Conservation (phyloP, 1,140 invertebrate species). For the Cecropterus lyciades region DNA sequence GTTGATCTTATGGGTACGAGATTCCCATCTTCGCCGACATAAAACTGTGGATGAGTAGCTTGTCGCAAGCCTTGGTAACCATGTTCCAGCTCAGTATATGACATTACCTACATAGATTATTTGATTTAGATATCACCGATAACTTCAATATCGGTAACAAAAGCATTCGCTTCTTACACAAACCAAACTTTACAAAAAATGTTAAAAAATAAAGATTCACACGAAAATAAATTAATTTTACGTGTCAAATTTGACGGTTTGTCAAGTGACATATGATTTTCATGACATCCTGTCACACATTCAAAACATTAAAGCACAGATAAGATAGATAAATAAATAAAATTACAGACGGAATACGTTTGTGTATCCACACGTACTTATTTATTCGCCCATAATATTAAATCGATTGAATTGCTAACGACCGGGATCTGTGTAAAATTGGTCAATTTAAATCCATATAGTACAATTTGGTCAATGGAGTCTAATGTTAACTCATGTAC, state of each 20-base stretch:
- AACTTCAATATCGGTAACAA: slow-evolving; percentile 9
- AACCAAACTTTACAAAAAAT: slow-evolving; percentile 21
- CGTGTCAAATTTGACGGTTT: slow-evolving; percentile 5
- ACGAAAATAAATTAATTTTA: slow-evolving; percentile 9
- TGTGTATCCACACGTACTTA: too few species aligned
- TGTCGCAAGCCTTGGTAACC: slow-evolving; percentile 93
- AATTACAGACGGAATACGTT: too few species aligned
- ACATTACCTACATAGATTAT: slow-evolving; percentile 87
- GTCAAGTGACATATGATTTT: not conserved
- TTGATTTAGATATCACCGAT: slow-evolving; percentile 17
- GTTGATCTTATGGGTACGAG: slow-evolving; percentile 82
- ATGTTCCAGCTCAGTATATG: slow-evolving; percentile 95
- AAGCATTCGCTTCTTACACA: slow-evolving; percentile 20
- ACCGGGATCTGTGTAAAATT: too few species aligned
- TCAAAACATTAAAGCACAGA: too few species aligned
- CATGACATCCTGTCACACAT: not conserved
- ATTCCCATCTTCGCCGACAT: slow-evolving; percentile 87
- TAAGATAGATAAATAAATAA: too few species aligned
- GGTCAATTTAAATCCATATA: too few species aligned
- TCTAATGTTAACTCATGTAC: too few species aligned
- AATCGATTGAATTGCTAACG: too few species aligned
- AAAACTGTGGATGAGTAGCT: slow-evolving; percentile 88
- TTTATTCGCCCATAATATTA: too few species aligned
- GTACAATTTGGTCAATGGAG: too few species aligned
- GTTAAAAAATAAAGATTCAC: slow-evolving; percentile 9